Base-by-base conservation (phyloP, 2,888 invertebrate genomes). In the Meteorus colon region DNA sequence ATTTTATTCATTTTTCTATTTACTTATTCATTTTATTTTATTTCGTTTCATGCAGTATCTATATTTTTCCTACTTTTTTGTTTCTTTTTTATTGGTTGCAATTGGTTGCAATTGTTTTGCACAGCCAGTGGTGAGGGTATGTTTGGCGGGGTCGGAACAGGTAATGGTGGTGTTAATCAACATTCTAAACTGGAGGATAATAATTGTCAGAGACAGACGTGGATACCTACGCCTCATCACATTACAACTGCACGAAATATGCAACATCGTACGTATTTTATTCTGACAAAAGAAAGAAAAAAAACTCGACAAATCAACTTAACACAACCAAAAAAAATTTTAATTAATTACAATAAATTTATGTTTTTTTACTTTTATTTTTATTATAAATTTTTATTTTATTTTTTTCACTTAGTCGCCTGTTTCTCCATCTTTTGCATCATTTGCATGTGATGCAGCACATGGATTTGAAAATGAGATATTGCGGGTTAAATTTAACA, bases 151-250 rank as follows among this genome's bases (percentile, higher is more conserved):
- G 85, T 84, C 82, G 87, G 86, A 82, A 85, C 85, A 80, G 85
- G 86, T 82, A 88, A 86, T 84, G 85, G 83, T 82, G 85, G 83
- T 83, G 86, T 84, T 85, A 88, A 88, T 82, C 85, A 86, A 77
- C 87, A 86, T 80, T 84, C 84, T 81, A 89, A 89, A 84, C 84
- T 89, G 84, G 89, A 89, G 80, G 88, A 88, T 79, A 87, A 83
- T 87, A 89, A 84, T 85, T 89, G 89, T 79, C 82, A 80, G 72
- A 81, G 82, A 77, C 82, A 81, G 86, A 88, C 88, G 77, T 87
- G 88, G 88, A 87, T 86, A 78, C 88, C 88, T 79, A 86, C 88
- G 83, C 85, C 88, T 83, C 89, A 88, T 86, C 89, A 88, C 84
- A 86, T 88, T 81, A 83, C 88, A 81, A 83, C 88, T 76, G 79